Conservation (phyloP, 2,888 invertebrate genomes). For the Drosophila melanosoma region DNA sequence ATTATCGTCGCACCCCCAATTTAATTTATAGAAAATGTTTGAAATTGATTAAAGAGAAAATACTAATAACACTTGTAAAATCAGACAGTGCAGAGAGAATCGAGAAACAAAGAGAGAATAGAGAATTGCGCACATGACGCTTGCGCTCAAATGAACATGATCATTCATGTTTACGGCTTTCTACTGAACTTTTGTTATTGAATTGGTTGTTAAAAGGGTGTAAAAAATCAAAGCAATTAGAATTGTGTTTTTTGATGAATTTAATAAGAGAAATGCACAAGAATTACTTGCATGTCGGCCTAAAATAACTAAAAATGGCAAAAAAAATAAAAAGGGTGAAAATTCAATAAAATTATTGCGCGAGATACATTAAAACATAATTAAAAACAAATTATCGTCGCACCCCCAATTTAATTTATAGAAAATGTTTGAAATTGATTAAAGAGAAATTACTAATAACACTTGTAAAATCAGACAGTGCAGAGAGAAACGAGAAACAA, state of each 20-base stretch:
- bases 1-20: background rate
- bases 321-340: slow-evolving; percentile 7
- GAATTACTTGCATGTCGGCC: too few species aligned
- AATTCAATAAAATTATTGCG: background rate
- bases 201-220: too few species aligned
- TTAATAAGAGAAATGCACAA: too few species aligned
- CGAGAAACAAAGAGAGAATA: too few species aligned
- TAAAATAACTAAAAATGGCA: background rate
- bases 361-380: background rate
- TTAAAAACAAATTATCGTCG: background rate
- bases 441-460: background rate
- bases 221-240: too few species aligned
- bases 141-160: too few species aligned
- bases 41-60: background rate
- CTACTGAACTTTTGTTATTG: too few species aligned
- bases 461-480: slow-evolving; percentile 23
- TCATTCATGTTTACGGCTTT: too few species aligned
- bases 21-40: background rate
- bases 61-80: slow-evolving; percentile 6
- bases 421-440: background rate
- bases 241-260: too few species aligned
- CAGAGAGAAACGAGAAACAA: background rate
- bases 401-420: background rate
- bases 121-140: too few species aligned
- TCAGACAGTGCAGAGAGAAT: slow-evolving; percentile 16